A percentile compares a stretch with the other conserved stretches of the same genome.
These are phyloP conservation scores for Protonibea diacanthus DNA, from an alignment of 2,797 vertebrate species.

Conservation along the genomic window DNA sequence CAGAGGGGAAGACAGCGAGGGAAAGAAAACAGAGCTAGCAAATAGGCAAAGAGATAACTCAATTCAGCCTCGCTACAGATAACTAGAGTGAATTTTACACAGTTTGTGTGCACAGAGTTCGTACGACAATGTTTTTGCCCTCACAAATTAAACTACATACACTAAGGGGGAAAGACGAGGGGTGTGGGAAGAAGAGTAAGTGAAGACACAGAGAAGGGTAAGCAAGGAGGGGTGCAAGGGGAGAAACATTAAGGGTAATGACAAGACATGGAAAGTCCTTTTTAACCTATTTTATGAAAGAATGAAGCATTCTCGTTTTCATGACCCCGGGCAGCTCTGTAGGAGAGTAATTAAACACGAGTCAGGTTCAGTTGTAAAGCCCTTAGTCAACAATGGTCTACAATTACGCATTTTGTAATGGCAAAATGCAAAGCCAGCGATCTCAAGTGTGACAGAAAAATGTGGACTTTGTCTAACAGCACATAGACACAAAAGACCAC, in stretches of 20 bases:
- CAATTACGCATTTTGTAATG: slow-evolving; percentile 25
- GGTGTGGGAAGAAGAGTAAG: not conserved
- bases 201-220: not conserved
- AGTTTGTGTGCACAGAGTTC: not conserved
- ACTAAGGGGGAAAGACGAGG: not conserved
- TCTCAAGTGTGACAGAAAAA: not conserved
- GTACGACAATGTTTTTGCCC: not conserved
- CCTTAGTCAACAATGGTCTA: not conserved
- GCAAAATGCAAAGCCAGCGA: slow-evolving; percentile 8
- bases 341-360: slow-evolving; percentile 11
- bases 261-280: not conserved
- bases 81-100: not conserved
- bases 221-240: not conserved
- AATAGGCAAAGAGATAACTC: slow-evolving; percentile 23
- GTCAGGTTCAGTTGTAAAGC: slow-evolving; percentile 1
- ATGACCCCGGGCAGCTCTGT: not conserved
- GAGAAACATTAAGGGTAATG: not conserved
- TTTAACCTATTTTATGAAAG: not conserved
- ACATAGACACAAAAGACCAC: not conserved
- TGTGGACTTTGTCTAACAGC: not conserved
- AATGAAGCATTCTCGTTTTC: slow-evolving; percentile 1
- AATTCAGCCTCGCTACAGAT: slow-evolving; percentile 16
- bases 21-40: slow-evolving; percentile 20
- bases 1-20: not conserved
- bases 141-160: not conserved